Base-by-base conservation (phyloP, 1,140 invertebrate genomes). In the Penaeus vannamei region DNA sequence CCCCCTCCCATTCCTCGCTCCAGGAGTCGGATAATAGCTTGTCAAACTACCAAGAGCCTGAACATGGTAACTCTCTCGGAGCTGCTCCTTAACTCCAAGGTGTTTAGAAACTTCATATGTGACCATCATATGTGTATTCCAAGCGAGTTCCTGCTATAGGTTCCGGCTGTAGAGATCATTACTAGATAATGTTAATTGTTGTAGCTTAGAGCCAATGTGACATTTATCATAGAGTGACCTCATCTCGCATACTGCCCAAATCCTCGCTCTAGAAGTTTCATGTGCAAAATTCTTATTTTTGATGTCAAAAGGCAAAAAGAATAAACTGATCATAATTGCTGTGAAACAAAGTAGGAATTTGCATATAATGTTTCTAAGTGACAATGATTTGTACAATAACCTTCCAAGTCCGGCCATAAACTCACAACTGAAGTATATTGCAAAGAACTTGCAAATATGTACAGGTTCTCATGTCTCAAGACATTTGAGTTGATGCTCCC, bases 201-300 rank as follows among this genome's bases (percentile, higher is more conserved):
- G 83, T 89, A 89, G 61, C 82, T 66, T 89, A 85, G 83, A 85
- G 87, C 87, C 82, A 79, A 80, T 89, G 87, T 89, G 82, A 89
- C 87, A 89, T 66, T 89, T 84, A 89, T 89, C 87, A 85, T 89
- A 89, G 85, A 81, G 87, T 85, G 81, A 89, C 87, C 87, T 85
- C 87, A 89, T 89, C 87, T 89, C 87, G 87, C 87, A 89, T 89
- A 89, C 87, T 89, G 87, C 87, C 87, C 87, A 89, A 89, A 89
- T 89, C 87, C 87, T 89, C 87, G 87, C 87, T 89, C 82, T 89
- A 89, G 87, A 85, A 89, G 87, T 84, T 89, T 89, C 87, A 89
- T 89, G 87, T 89, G 87, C 87, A 89, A 89, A 89, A 89, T 85
- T 89, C 87, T 85, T 84, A 89, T 89, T 89, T 89, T 89, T 89